Evolutionary conservation across 1,140 invertebrate species (phyloP).

Genomic region (Caerostris darwini): DNA sequence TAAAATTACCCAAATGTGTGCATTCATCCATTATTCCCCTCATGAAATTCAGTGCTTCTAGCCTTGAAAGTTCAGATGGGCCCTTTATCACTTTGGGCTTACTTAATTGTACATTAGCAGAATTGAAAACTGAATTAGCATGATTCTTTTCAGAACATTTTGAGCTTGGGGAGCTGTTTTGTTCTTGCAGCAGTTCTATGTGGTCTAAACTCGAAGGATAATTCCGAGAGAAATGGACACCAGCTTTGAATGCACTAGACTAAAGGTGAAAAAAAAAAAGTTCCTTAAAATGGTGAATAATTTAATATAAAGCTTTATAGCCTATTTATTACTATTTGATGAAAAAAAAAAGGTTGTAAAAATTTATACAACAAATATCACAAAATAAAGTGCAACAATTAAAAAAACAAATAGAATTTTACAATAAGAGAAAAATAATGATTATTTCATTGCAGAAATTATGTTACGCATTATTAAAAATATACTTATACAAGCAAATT

Average conservation of each 20-base stretch:
- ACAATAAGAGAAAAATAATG: too few species aligned
- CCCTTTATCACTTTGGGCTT: neutral
- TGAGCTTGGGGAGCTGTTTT: neutral
- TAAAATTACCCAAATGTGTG: conserved; percentile 97
- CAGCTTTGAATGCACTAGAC: conserved; percentile 84
- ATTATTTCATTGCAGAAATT: too few species aligned
- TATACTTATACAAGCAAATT: too few species aligned
- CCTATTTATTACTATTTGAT: too few species aligned
- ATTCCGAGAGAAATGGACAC: conserved; percentile 90
- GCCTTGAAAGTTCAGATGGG: conserved; percentile 41
- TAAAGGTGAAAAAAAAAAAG: conserved; percentile 63
- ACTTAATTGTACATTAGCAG: neutral
- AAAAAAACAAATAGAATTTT: too few species aligned
- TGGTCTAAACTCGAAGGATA: conserved; percentile 85
- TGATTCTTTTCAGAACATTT: neutral
- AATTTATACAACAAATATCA: too few species aligned
- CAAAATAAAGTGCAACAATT: too few species aligned
- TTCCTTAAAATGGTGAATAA: too few species aligned
- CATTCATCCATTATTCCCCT: conserved; percentile 99
- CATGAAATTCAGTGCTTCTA: conserved; percentile 93
- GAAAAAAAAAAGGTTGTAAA: too few species aligned
- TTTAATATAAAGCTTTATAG: too few species aligned
- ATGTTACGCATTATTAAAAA: too few species aligned
- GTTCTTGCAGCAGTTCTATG: conserved; percentile 74
- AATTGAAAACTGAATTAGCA: neutral